phyloP scores from a whole-genome alignment of 2,888 invertebrate species.

The Rotaria sp. region DNA sequence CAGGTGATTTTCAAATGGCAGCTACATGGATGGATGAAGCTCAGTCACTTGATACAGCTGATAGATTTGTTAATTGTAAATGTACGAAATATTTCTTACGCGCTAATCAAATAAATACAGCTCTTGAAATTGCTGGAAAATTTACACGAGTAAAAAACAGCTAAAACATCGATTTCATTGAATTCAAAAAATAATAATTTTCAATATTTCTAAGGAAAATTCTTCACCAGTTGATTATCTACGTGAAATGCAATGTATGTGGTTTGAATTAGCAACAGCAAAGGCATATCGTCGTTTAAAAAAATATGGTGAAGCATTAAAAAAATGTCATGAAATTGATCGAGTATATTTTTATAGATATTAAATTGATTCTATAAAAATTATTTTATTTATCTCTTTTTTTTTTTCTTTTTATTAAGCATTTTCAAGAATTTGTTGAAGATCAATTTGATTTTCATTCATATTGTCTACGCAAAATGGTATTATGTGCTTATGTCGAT shows the following conservation, averaged over 20 bases:
- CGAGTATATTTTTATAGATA: constrained; percentile 62
- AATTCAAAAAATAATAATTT: too few relatives aligned
- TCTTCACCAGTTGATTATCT: constrained; percentile 91
- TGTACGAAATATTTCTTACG: constrained; percentile 96
- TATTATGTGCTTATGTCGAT: constrained; percentile 87
- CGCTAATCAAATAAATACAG: constrained; percentile 80
- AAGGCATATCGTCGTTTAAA: constrained; percentile 77
- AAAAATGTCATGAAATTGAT: constrained; percentile 96
- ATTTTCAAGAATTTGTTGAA: constrained; percentile 96
- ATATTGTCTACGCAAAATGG: constrained; percentile 99
- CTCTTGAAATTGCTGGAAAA: constrained; percentile 92
- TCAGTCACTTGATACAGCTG: constrained; percentile 94
- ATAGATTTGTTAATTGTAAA: constrained; percentile 96
- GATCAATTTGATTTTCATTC: constrained; percentile 99
- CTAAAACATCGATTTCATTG: too few relatives aligned
- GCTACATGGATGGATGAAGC: constrained; percentile 91
- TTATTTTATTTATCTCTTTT: not conserved
- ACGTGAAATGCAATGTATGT: constrained; percentile 99
- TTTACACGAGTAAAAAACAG: constrained; percentile 74
- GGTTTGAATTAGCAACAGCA: constrained; percentile 97
- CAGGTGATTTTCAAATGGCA: constrained; percentile 79
- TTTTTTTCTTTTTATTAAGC: constrained; percentile 60
- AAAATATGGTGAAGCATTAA: constrained; percentile 86
- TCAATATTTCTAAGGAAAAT: constrained; percentile 60
- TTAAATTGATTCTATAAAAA: not conserved